phyloP scores from a whole-genome alignment of 30 jellyfish, hydroid and myxozoan species.

The Catostylus mosaicus region DNA sequence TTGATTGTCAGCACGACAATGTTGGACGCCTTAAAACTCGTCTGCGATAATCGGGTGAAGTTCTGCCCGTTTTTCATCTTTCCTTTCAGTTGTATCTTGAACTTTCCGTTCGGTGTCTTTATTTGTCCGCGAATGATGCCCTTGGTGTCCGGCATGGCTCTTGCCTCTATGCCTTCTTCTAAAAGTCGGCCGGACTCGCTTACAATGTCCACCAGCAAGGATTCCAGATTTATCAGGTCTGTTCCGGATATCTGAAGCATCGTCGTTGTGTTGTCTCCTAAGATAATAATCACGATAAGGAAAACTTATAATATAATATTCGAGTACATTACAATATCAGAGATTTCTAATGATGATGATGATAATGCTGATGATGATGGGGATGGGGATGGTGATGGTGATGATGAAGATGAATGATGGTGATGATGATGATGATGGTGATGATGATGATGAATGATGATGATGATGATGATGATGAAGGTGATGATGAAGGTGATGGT shows the following conservation, averaged over 20 bases:
- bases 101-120: slow-evolving; percentile 36
- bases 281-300: no score
- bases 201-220: slow-evolving; percentile 23
- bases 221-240: slow-evolving; percentile 6
- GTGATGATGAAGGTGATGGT: no score
- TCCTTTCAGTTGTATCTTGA: slow-evolving; percentile 42
- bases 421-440: no score
- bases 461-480: no score
- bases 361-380: no score
- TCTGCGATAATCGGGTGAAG: slow-evolving; percentile 48
- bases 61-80: slow-evolving; percentile 29
- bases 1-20: slow-evolving; percentile 32
- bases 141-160: slow-evolving; percentile 11
- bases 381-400: no score
- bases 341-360: no score
- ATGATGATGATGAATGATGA: no score
- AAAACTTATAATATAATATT: no score
- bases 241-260: slow-evolving; percentile 58
- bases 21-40: slow-evolving; percentile 27
- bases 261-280: slow-evolving; percentile 41
- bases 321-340: no score
- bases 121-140: slow-evolving; percentile 18
- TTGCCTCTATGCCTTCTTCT: slow-evolving; percentile 1
- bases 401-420: no score
- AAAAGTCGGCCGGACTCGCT: slow-evolving; percentile 16